Evolutionary conservation across 2,113 vertebrate species (phyloP).

Genomic region (Patagioenas fasciata): DNA sequence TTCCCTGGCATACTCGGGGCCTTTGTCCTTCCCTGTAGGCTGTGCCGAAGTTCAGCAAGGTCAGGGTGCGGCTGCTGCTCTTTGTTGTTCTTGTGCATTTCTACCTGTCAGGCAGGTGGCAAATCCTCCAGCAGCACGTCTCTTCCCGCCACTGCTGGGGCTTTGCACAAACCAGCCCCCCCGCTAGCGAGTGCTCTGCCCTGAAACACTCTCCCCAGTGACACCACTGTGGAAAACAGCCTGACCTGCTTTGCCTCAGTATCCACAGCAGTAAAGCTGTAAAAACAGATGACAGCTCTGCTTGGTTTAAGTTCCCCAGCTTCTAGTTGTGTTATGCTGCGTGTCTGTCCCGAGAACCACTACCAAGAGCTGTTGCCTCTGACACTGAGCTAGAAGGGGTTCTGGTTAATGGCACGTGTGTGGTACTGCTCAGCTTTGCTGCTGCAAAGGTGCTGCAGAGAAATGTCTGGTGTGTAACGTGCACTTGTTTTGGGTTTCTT

Average conservation of each 20-base stretch:
- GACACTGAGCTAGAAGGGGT: not conserved
- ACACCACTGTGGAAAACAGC: not conserved
- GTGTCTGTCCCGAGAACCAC: not conserved
- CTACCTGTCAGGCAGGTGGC: not conserved
- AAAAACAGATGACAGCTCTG: not conserved
- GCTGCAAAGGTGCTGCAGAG: not conserved
- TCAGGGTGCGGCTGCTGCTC: not conserved
- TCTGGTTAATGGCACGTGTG: fast-evolving
- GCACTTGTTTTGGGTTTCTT: slow-evolving; percentile 16
- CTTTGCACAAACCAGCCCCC: not conserved
- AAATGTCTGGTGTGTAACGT: not conserved
- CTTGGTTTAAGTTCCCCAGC: not conserved
- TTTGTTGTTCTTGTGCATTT: not conserved
- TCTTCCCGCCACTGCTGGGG: not conserved
- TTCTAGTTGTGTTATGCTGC: fast-evolving
- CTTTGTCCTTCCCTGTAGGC: not conserved
- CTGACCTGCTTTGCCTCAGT: not conserved
- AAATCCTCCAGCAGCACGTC: not conserved
- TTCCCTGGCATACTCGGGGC: fast-evolving
- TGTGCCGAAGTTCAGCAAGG: not conserved
- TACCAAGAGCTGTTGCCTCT: not conserved
- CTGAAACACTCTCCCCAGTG: fast-evolving
- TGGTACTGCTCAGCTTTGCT: not conserved
- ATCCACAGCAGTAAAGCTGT: not conserved
- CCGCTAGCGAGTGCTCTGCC: fast-evolving